These are phyloP conservation scores for Aphelocoma californica DNA, from an alignment of 2,797 vertebrate species.

Conservation along the genomic window DNA sequence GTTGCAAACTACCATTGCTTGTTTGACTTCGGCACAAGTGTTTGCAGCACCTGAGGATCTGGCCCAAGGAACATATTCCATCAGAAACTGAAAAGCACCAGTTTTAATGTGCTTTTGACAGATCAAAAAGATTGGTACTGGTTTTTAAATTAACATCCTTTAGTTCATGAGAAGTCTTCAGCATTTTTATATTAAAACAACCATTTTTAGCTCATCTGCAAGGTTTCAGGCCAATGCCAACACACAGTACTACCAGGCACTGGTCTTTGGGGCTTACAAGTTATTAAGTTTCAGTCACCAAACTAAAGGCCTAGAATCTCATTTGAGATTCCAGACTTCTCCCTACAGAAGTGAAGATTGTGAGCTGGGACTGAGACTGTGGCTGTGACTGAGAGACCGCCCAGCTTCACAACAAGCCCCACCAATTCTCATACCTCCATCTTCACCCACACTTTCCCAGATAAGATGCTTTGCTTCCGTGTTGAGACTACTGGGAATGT, in stretches of 20 bases:
- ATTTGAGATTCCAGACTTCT: not conserved
- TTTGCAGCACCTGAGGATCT: not conserved
- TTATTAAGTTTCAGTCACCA: constrained; percentile 2
- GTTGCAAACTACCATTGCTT: not conserved
- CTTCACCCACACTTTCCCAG: not conserved
- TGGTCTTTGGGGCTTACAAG: constrained; percentile 55
- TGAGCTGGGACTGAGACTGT: not conserved
- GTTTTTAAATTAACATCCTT: constrained; percentile 48
- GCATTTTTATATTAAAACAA: not conserved
- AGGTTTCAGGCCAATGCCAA: not conserved
- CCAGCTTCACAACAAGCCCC: not conserved
- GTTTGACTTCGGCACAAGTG: not conserved
- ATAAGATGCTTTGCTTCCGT: not conserved
- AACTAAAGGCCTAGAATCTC: not conserved
- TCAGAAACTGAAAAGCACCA: constrained; percentile 29
- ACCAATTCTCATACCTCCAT: not conserved
- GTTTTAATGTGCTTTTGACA: constrained; percentile 66
- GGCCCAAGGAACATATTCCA: not conserved
- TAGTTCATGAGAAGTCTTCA: constrained; percentile 28
- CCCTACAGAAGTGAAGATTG: not conserved
- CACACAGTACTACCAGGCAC: not conserved
- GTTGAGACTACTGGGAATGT: not conserved
- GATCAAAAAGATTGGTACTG: constrained; percentile 33
- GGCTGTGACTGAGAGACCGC: not conserved
- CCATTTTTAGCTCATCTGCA: not conserved